Base-by-base conservation (phyloP, 2,888 invertebrate species). In the Limnephilus marmoratus region DNA sequence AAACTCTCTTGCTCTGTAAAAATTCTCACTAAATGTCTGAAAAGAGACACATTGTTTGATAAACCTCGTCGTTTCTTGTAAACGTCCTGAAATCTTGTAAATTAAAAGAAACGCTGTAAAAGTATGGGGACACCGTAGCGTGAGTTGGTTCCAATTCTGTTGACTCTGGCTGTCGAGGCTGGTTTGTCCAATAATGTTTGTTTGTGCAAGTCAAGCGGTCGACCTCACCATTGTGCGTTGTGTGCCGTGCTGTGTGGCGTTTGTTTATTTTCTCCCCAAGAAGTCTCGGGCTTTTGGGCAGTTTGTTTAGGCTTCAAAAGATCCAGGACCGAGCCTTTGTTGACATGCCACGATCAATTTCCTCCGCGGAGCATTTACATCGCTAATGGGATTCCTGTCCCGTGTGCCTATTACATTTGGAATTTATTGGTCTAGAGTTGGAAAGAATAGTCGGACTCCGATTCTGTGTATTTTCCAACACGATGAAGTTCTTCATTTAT, bases 301-400 rank as follows among this genome's bases (percentile, higher is more conserved):
- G 88, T 88, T 88, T 88, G 88, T 88, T 88, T 88, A 88, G 88
- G 88, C 68, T 31, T 88, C 88, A 68, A 88, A 68, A 85, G 68
- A 68, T 68, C 24, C 68, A 83, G 88, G 88, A 68, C 88, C 87
- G 53, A 88, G 53, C 88, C 88, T 88, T 88, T 88, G 88, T 88
- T 88, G 88, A 88, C 88, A 88, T n/a, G 53, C 88, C 34, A 68
- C 88, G 88, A 88, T 88, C 88, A 88, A 88, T 88, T 88, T 88
- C 88, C 88, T 88, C 31, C 31, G 29, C 41, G 49, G n/a, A 88
- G 88, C 88, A 88, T 88, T 88, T 53, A 88, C 88, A 68, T 68
- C 88, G 68, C 88, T 88, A 88, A 88, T 88, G 88, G 88, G 88
- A 68, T 53, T 53, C 68, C 88, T 88, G 88, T 31, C 88, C n/a